These are phyloP conservation scores for Lampris megalopsis DNA, from an alignment of 2,113 vertebrate species.

Conservation along the genomic window DNA sequence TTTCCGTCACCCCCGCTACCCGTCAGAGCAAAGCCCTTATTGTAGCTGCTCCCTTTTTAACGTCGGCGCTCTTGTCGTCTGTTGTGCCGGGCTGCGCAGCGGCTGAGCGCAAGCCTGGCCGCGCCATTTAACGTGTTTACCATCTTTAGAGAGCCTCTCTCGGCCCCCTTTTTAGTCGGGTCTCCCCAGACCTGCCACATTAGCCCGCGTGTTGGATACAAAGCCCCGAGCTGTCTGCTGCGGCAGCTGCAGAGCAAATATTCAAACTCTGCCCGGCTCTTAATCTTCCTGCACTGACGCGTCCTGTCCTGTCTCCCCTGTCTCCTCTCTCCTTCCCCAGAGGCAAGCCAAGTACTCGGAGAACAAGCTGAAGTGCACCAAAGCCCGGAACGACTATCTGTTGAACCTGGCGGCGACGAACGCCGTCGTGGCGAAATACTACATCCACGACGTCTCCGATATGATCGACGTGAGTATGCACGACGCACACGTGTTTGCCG, in stretches of 20 bases:
- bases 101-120: conserved; percentile 28
- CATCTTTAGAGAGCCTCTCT: conserved; percentile 35
- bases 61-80: conserved; percentile 2
- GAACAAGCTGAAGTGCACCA: conserved; percentile 99
- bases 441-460: conserved; percentile 98
- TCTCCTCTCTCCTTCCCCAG: conserved; percentile 79
- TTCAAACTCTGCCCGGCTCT: conserved; percentile 17
- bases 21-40: neutral
- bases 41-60: conserved; percentile 1
- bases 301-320: conserved; percentile 33
- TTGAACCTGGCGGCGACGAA: conserved; percentile 96
- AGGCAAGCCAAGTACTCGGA: conserved; percentile 98
- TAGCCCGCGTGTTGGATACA: conserved; percentile 30
- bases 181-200: conserved; percentile 10
- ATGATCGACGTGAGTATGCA: conserved; percentile 94
- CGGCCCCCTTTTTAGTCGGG: neutral
- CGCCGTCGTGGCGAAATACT: conserved; percentile 96
- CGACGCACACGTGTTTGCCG: conserved; percentile 63
- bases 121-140: conserved; percentile 14
- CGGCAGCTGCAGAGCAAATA: conserved; percentile 15
- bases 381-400: conserved; percentile 96
- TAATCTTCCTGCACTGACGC: conserved; percentile 32
- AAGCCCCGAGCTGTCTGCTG: conserved; percentile 15
- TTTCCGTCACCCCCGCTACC: neutral
- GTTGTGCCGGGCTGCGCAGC: conserved; percentile 19